A percentile compares a stretch with the other conserved stretches of the same genome.
Conservation (phyloP, 2,113 vertebrate genomes). For the Poecilia latipinna region DNA sequence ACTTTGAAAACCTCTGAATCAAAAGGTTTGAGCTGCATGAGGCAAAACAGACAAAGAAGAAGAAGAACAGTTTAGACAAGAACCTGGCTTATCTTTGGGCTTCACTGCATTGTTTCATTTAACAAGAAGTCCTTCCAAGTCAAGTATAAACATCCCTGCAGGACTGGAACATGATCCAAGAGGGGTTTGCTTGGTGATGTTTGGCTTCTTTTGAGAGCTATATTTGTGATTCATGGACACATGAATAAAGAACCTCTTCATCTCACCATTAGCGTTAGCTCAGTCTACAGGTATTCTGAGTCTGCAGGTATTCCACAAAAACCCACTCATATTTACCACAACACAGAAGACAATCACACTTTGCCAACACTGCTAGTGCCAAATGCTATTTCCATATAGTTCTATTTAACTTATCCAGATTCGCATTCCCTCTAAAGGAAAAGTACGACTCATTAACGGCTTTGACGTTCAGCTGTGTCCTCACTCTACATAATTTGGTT, state of each 20-base stretch:
- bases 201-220: background rate
- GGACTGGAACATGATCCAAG: constrained; percentile 1
- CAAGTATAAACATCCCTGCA: background rate
- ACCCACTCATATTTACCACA: constrained; percentile 34
- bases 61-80: background rate
- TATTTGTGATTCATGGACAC: background rate
- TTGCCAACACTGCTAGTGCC: constrained; percentile 6
- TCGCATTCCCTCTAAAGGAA: background rate
- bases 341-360: constrained; percentile 21
- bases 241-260: background rate
- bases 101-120: background rate
- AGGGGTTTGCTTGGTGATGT: constrained; percentile 13
- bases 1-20: background rate
- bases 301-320: background rate
- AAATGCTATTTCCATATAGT: constrained; percentile 27
- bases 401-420: constrained; percentile 23
- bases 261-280: background rate
- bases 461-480: background rate
- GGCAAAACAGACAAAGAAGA: background rate
- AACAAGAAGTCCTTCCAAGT: constrained; percentile 7
- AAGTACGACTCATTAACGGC: too few species aligned
- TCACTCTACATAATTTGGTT: background rate
- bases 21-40: background rate
- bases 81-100: constrained; percentile 3
- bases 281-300: background rate